Evolutionary conservation across 92 coral and sea anemone genomes (phyloP).

Genomic region (Heliopora coerulea): DNA sequence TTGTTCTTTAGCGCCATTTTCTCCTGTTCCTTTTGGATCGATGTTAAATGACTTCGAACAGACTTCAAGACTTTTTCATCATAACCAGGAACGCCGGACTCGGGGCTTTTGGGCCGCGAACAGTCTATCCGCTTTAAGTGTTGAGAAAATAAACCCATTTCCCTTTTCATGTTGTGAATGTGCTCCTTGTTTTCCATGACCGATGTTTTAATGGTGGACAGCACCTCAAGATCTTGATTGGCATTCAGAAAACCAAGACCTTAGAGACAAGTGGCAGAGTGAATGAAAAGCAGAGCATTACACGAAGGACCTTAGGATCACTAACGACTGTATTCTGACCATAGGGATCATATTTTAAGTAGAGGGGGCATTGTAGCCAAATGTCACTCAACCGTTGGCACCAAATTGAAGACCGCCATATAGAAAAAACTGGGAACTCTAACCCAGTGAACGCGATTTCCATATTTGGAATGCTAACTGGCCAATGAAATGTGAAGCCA

Average conservation of each 20-base stretch:
- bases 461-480: too few relatives aligned
- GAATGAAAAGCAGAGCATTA: too few relatives aligned
- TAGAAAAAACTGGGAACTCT: too few relatives aligned
- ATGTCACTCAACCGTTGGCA: too few relatives aligned
- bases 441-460: too few relatives aligned
- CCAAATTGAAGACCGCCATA: too few relatives aligned
- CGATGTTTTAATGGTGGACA: conserved; percentile 64
- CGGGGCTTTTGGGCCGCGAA: conserved; percentile 38
- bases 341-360: too few relatives aligned
- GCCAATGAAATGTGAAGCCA: too few relatives aligned
- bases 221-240: conserved; percentile 56
- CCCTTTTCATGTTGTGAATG: conserved; percentile 72
- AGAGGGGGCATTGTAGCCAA: too few relatives aligned
- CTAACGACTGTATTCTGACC: too few relatives aligned
- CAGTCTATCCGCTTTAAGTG: conserved; percentile 66
- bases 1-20: conserved; percentile 51
- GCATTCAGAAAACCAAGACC: conserved; percentile 64
- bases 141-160: conserved; percentile 77
- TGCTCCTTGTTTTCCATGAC: conserved; percentile 73
- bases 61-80: conserved; percentile 77
- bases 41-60: conserved; percentile 58
- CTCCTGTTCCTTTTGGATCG: conserved; percentile 70
- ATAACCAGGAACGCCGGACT: conserved; percentile 57
- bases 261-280: too few relatives aligned
- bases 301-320: too few relatives aligned